Percentiles rank a stretch among this genome's conserved stretches.
Evolutionary conservation across 2,888 invertebrate species (phyloP).

Genomic region (Patella pellucida): DNA sequence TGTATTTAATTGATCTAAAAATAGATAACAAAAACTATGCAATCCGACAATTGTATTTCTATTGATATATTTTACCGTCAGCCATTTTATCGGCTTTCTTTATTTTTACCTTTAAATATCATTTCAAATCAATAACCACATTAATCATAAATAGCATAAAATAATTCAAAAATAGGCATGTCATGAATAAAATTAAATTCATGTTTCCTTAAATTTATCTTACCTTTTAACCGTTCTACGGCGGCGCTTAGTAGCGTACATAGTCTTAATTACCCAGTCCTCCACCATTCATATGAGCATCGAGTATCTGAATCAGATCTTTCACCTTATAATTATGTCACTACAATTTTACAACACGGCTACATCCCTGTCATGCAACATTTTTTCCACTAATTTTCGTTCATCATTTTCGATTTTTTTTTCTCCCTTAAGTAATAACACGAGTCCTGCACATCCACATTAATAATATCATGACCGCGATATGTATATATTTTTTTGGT

Average conservation of each 20-base stretch:
- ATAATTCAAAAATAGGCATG: too few species aligned
- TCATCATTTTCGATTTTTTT: too few species aligned
- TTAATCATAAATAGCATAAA: not conserved
- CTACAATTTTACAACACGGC: slow-evolving; percentile 3
- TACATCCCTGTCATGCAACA: slow-evolving; percentile 2
- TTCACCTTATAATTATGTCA: slow-evolving; percentile 6
- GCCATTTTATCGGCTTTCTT: too few species aligned
- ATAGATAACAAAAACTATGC: too few species aligned
- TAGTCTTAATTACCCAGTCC: slow-evolving; percentile 76
- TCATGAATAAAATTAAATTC: not conserved
- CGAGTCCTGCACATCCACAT: too few species aligned
- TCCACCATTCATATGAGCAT: slow-evolving; percentile 52
- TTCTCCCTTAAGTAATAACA: too few species aligned
- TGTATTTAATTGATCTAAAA: too few species aligned
- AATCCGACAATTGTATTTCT: too few species aligned
- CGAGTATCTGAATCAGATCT: not conserved
- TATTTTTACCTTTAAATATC: not conserved
- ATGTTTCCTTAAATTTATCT: slow-evolving; percentile 61
- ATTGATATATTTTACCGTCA: too few species aligned
- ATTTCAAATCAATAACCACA: slow-evolving; percentile 3
- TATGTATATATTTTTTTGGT: too few species aligned
- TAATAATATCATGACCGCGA: too few species aligned
- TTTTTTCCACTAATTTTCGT: not conserved
- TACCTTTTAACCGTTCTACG: slow-evolving; percentile 97
- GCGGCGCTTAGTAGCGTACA: slow-evolving; percentile 95